Percentiles rank a stretch among this genome's conserved stretches.
These are phyloP conservation scores for Pithys albifrons DNA, from an alignment of 2,113 vertebrate genomes.

Conservation along the genomic window DNA sequence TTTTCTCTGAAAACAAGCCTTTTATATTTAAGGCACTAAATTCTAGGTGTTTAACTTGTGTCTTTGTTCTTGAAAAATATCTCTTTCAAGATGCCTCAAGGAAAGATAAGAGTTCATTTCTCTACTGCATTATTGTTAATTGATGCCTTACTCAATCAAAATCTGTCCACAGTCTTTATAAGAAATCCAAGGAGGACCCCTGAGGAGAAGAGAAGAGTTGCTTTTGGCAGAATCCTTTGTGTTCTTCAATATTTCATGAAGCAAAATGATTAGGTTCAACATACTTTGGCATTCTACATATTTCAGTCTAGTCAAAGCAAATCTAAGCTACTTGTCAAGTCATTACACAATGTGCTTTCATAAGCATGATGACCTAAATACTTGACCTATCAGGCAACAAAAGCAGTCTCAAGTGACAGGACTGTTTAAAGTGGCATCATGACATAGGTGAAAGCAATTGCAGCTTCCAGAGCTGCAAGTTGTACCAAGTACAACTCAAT, in stretches of 20 bases:
- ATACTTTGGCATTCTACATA: not conserved
- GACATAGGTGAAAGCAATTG: not conserved
- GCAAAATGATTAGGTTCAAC: not conserved
- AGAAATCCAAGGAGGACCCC: not conserved
- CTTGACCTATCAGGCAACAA: not conserved
- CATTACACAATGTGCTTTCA: not conserved
- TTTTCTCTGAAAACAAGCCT: not conserved
- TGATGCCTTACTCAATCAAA: not conserved
- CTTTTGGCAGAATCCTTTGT: not conserved
- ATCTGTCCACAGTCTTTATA: not conserved
- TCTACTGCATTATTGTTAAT: not conserved
- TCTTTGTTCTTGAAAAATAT: not conserved
- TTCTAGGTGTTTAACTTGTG: not conserved
- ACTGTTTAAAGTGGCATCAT: not conserved
- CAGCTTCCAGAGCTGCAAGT: not conserved
- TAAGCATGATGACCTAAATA: not conserved
- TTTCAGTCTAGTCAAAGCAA: not conserved
- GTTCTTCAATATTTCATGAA: constrained; percentile 1
- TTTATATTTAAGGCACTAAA: not conserved
- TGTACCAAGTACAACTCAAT: not conserved
- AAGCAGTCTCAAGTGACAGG: not conserved
- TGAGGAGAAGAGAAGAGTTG: not conserved
- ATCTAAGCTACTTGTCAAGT: not conserved
- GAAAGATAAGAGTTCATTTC: not conserved
- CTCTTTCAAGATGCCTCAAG: not conserved